Percentiles rank a stretch among this genome's conserved stretches.
Evolutionary conservation across 2,888 invertebrate species (phyloP).

Genomic region (Drosophila fulvimacula): DNA sequence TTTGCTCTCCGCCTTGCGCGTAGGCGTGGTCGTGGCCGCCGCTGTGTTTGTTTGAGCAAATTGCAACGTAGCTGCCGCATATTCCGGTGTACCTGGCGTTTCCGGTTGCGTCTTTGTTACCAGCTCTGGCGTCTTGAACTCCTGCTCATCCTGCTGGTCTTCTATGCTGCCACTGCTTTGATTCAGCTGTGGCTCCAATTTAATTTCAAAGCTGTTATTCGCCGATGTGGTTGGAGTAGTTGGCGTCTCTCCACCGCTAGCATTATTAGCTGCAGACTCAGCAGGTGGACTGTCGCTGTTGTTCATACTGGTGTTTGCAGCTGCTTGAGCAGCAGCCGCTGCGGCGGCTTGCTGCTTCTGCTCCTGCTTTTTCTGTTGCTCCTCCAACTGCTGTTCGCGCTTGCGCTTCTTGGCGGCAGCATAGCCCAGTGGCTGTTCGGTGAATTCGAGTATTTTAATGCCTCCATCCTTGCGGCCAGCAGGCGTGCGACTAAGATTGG

Average conservation of each 20-base stretch:
- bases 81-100: constrained; percentile 93
- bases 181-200: constrained; percentile 70
- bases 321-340: constrained; percentile 82
- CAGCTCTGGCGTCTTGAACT: constrained; percentile 53
- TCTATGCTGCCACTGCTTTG: constrained; percentile 67
- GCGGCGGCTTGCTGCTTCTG: constrained; percentile 84
- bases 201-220: constrained; percentile 78
- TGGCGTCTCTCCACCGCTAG: constrained; percentile 69
- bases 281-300: constrained; percentile 67
- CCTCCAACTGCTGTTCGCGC: constrained; percentile 91
- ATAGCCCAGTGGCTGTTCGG: constrained; percentile 95
- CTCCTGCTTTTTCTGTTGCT: constrained; percentile 88
- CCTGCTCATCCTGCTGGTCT: constrained; percentile 64
- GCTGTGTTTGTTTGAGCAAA: constrained; percentile 85
- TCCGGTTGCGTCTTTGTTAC: constrained; percentile 76
- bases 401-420: constrained; percentile 94
- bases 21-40: constrained; percentile 29
- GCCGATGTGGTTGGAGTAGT: constrained; percentile 80
- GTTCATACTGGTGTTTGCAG: constrained; percentile 55
- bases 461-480: constrained; percentile 94
- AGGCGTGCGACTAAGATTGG: constrained; percentile 87
- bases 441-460: constrained; percentile 96
- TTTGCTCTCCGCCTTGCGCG: constrained; percentile 45
- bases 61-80: constrained; percentile 90
- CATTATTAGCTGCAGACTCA: constrained; percentile 45